Evolutionary conservation across 2,888 invertebrate species (phyloP).

Genomic region (Lepeophtheirus nordmannii): DNA sequence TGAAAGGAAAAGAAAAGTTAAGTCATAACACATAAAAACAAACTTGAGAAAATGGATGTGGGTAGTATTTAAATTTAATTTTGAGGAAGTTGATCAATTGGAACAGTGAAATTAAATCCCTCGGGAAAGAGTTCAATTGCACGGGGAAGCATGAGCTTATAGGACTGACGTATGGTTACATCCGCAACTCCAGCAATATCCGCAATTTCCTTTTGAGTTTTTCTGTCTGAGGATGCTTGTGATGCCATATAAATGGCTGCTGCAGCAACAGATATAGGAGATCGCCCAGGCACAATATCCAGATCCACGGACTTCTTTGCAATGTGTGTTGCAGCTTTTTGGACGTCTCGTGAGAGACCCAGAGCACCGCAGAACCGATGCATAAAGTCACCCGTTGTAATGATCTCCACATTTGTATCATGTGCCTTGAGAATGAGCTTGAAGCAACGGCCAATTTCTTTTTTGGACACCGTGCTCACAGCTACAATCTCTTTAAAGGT

Average conservation of each 20-base stretch:
- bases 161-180: constrained; percentile 90
- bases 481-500: constrained; percentile 99
- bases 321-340: constrained; percentile 86
- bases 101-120: constrained; percentile 86
- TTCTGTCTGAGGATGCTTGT: constrained; percentile 77
- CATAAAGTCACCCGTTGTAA: constrained; percentile 98
- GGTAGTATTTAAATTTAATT: background rate
- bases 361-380: constrained; percentile 93
- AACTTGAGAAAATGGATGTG: no score
- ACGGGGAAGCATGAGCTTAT: constrained; percentile 89
- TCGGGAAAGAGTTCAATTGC: constrained; percentile 83
- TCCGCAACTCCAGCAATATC: constrained; percentile 97
- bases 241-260: constrained; percentile 89
- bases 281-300: constrained; percentile 91
- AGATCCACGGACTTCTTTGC: constrained; percentile 89
- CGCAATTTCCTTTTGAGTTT: constrained; percentile 91
- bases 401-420: constrained; percentile 90
- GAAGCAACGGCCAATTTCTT: constrained; percentile 96
- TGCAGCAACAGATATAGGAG: constrained; percentile 95
- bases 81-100: constrained; percentile 73
- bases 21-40: no score
- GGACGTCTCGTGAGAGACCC: constrained; percentile 37
- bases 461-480: constrained; percentile 94
- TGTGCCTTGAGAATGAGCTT: constrained; percentile 87
- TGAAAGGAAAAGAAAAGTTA: no score